Evolutionary conservation across 2,888 invertebrate species (phyloP).

Genomic region (Phania funesta): DNA sequence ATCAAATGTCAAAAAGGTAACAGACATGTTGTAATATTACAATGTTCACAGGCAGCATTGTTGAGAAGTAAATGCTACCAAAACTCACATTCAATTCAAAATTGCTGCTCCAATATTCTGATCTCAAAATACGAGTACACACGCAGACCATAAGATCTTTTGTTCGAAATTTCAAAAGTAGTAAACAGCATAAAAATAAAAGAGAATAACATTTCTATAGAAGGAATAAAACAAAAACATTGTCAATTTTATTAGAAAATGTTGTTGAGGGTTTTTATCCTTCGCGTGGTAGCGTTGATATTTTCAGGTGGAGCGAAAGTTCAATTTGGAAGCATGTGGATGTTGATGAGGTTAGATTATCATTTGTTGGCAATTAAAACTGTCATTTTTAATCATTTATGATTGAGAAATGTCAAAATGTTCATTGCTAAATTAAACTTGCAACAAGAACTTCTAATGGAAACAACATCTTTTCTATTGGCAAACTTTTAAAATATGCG

Average conservation of each 20-base stretch:
- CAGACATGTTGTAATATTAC: constrained; percentile 79
- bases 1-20: constrained; percentile 81
- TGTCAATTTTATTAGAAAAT: constrained; percentile 61
- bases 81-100: constrained; percentile 17
- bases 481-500: too few relatives aligned
- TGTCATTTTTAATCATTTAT: constrained; percentile 74
- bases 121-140: background rate
- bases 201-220: background rate
- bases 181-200: constrained; percentile 1
- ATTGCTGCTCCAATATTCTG: constrained; percentile 33
- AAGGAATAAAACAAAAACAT: constrained; percentile 20
- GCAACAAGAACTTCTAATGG: too few relatives aligned
- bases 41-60: constrained; percentile 73
- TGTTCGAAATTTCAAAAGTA: constrained; percentile 25
- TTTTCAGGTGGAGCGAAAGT: background rate
- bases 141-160: constrained; percentile 47
- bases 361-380: constrained; percentile 75
- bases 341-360: constrained; percentile 53
- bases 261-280: constrained; percentile 18
- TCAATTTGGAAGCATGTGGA: background rate
- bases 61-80: background rate
- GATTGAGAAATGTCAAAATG: constrained; percentile 63
- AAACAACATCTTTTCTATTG: too few relatives aligned
- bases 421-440: constrained; percentile 55
- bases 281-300: background rate